Conservation (phyloP, 2,888 invertebrate genomes). For the Leptodirus hochenwartii region DNA sequence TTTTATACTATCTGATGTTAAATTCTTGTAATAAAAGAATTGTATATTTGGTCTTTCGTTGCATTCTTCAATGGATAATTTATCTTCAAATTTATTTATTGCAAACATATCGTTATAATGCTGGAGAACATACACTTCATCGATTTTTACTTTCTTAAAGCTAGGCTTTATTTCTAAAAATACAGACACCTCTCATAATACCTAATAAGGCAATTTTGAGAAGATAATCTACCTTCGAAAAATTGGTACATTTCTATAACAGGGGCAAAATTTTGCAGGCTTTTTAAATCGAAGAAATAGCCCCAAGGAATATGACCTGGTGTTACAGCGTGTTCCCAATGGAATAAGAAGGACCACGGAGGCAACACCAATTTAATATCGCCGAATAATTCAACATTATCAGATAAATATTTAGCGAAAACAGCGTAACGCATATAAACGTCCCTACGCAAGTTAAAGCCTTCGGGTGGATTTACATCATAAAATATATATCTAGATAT, state of each 20-base stretch:
- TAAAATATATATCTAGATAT: conserved; percentile 60
- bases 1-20: conserved; percentile 41
- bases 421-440: conserved; percentile 88
- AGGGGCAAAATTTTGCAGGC: conserved; percentile 60
- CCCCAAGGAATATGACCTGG: conserved; percentile 60
- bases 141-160: conserved; percentile 34
- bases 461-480: conserved; percentile 89
- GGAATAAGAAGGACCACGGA: conserved; percentile 80
- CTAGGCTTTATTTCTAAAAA: conserved; percentile 29
- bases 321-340: conserved; percentile 51
- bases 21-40: conserved; percentile 57
- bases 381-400: conserved; percentile 25
- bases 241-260: conserved; percentile 77
- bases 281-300: conserved; percentile 66
- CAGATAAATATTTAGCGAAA: conserved; percentile 50
- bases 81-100: conserved; percentile 64
- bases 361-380: conserved; percentile 63
- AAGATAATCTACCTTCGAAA: conserved; percentile 48
- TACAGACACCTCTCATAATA: neutral
- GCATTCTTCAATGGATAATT: conserved; percentile 47
- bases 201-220: no score
- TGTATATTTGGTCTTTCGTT: conserved; percentile 26
- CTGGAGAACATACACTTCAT: conserved; percentile 64
- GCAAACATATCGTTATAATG: conserved; percentile 75
- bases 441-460: conserved; percentile 91